Evolutionary conservation across 2,888 invertebrate genomes (phyloP).

Genomic region (Idaea biselata): DNA sequence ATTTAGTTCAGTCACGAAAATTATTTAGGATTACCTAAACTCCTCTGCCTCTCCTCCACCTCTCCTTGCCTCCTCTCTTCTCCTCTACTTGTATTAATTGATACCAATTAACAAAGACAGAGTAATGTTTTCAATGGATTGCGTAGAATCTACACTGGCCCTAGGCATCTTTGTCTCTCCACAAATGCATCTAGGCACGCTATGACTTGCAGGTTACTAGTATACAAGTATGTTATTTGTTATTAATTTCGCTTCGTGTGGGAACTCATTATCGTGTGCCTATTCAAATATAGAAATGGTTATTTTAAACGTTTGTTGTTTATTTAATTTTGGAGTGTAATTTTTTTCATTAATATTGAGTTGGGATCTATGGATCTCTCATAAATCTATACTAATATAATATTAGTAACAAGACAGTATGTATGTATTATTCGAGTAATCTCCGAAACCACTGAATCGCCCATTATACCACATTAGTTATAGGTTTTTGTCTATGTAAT

Average conservation of each 20-base stretch:
- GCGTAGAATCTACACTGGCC: conserved; percentile 24
- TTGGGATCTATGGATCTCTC: no score
- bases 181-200: conserved; percentile 62
- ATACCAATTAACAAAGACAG: conserved; percentile 61
- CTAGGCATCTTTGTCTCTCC: conserved; percentile 34
- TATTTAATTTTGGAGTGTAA: no score
- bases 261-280: conserved; percentile 30
- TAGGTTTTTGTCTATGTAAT: no score
- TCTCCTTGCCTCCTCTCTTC: no score
- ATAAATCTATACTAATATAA: no score
- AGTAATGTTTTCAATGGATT: conserved; percentile 54
- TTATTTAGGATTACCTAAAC: no score
- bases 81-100: conserved; percentile 8
- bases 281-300: conserved; percentile 5
- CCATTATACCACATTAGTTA: no score
- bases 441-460: no score
- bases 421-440: no score
- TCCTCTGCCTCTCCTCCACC: no score
- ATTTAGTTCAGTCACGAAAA: conserved; percentile 48
- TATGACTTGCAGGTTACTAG: conserved; percentile 34
- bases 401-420: no score
- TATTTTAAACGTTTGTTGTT: neutral
- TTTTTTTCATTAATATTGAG: no score
- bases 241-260: conserved; percentile 42
- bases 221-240: conserved; percentile 18